These are phyloP conservation scores for Phaonia tiefii DNA, from an alignment of 2,888 invertebrate species.

Conservation along the genomic window DNA sequence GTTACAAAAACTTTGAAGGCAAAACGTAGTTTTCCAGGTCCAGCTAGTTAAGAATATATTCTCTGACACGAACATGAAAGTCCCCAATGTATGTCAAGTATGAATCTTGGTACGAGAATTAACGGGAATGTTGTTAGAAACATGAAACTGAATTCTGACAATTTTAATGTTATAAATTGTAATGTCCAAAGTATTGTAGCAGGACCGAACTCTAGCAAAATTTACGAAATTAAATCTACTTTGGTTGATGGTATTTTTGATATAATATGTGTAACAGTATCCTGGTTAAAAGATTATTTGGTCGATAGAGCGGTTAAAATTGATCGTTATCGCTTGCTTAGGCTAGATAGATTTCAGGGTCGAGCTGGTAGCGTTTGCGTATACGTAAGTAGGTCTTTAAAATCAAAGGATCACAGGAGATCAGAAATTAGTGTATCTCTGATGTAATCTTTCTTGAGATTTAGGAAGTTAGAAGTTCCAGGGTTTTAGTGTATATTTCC, in stretches of 20 bases:
- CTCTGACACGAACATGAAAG: too few relatives aligned
- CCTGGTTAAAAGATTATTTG: constrained; percentile 24
- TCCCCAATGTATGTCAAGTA: too few relatives aligned
- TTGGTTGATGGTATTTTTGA: constrained; percentile 5
- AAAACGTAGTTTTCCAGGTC: too few relatives aligned
- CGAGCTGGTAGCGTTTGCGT: constrained; percentile 32
- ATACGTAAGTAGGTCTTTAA: constrained; percentile 8
- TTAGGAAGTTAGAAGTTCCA: neutral
- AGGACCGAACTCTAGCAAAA: neutral
- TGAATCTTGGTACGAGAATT: neutral
- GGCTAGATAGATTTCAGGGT: constrained; percentile 22
- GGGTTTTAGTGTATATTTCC: constrained; percentile 30
- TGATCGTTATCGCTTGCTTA: neutral
- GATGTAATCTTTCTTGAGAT: constrained; percentile 38
- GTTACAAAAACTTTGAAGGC: too few relatives aligned
- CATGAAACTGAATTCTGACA: neutral
- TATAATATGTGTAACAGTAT: constrained; percentile 28
- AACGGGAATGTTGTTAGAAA: neutral
- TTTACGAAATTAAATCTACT: neutral
- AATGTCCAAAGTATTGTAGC: constrained; percentile 11
- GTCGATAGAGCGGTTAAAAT: constrained; percentile 9
- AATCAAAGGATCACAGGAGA: neutral
- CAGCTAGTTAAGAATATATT: too few relatives aligned
- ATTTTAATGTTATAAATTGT: constrained; percentile 3
- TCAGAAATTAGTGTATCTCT: constrained; percentile 29